Percentiles rank a stretch among this genome's conserved stretches.
Evolutionary conservation across 2,113 vertebrate genomes (phyloP).

Genomic region (Hemiprocne comata): DNA sequence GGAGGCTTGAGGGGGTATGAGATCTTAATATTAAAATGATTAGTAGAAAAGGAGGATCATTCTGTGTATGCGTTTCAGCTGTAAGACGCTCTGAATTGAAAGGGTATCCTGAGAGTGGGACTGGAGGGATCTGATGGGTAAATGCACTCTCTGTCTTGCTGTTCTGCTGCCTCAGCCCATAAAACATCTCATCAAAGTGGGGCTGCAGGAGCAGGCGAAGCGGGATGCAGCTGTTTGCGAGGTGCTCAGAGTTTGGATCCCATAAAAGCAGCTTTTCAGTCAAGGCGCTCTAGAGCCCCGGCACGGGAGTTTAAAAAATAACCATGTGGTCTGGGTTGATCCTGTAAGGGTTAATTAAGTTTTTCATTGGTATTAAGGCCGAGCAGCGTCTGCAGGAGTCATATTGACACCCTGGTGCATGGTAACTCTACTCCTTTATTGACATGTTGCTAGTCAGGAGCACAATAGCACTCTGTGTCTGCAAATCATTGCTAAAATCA

Average conservation of each 20-base stretch:
- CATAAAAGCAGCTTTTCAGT: slow-evolving; percentile 60
- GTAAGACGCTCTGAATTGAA: slow-evolving; percentile 52
- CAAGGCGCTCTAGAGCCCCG: slow-evolving; percentile 10
- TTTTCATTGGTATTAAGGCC: slow-evolving; percentile 73
- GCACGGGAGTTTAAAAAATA: slow-evolving; percentile 52
- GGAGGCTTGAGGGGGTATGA: slow-evolving; percentile 41
- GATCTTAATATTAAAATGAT: slow-evolving; percentile 64
- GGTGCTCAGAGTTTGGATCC: slow-evolving; percentile 24
- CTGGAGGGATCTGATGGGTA: slow-evolving; percentile 9
- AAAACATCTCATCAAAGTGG: slow-evolving; percentile 37
- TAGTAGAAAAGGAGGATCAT: slow-evolving; percentile 42
- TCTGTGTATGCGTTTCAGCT: background rate
- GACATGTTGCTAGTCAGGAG: slow-evolving; percentile 79
- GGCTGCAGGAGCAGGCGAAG: background rate
- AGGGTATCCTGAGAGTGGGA: background rate
- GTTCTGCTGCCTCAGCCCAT: slow-evolving; percentile 32
- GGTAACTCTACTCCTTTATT: slow-evolving; percentile 80
- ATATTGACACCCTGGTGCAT: slow-evolving; percentile 78
- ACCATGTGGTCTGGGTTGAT: slow-evolving; percentile 8
- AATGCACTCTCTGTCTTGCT: background rate
- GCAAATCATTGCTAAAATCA: slow-evolving; percentile 89
- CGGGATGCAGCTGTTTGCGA: slow-evolving; percentile 20
- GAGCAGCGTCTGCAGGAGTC: slow-evolving; percentile 75
- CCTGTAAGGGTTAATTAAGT: slow-evolving; percentile 79
- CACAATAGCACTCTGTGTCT: slow-evolving; percentile 81